These are phyloP conservation scores for Athalia circularis DNA, from an alignment of 2,888 invertebrate genomes.

Conservation along the genomic window DNA sequence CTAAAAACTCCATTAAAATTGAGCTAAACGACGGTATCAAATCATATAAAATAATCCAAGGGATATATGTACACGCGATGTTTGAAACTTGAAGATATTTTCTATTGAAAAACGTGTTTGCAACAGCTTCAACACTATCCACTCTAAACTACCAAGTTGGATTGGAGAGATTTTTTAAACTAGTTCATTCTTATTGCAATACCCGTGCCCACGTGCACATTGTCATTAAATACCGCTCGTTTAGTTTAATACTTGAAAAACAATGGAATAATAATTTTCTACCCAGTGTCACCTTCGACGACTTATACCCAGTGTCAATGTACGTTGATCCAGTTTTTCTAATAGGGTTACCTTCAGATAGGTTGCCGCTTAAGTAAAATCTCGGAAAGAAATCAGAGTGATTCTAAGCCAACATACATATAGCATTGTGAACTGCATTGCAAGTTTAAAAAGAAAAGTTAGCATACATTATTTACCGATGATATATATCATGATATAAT, in stretches of 20 bases:
- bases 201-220: not conserved
- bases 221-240: not conserved
- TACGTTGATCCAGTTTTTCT: constrained; percentile 46
- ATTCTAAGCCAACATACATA: constrained; percentile 48
- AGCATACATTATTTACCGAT: constrained; percentile 45
- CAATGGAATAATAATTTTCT: constrained; percentile 27
- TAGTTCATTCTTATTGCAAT: not conserved
- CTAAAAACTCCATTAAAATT: constrained; percentile 66
- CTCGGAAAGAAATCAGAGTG: not conserved
- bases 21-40: constrained; percentile 52
- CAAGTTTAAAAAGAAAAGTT: constrained; percentile 40
- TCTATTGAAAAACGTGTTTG: not conserved
- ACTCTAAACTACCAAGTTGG: not conserved
- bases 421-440: constrained; percentile 46
- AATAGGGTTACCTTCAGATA: constrained; percentile 23
- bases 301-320: constrained; percentile 19
- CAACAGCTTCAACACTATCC: not conserved
- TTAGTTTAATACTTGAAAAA: constrained; percentile 1
- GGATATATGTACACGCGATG: not conserved
- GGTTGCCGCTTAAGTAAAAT: constrained; percentile 37
- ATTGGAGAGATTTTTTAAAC: not conserved
- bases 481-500: constrained; percentile 39
- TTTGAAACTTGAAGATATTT: not conserved
- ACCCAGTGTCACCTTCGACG: constrained; percentile 28
- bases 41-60: constrained; percentile 15